phyloP scores from a whole-genome alignment of 1,140 invertebrate genomes.

The Leucophenga varia region DNA sequence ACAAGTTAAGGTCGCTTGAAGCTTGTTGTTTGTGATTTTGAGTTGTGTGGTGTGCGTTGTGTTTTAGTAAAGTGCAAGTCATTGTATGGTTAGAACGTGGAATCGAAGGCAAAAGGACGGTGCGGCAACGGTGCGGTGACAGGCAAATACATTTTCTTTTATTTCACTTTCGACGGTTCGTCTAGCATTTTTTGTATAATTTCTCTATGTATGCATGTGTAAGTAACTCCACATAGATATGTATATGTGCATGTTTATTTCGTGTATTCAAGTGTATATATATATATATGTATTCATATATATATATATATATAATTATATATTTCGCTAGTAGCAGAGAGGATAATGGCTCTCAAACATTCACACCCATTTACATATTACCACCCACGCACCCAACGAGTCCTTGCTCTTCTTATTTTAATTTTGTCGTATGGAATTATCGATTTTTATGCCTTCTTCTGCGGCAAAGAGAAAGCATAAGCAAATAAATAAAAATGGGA shows the following conservation, averaged over 20 bases:
- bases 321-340: conserved; percentile 10
- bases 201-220: conserved; percentile 9
- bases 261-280: conserved; percentile 1
- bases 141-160: conserved; percentile 1
- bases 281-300: conserved; percentile 3
- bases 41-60: conserved; percentile 7
- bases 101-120: too few species aligned
- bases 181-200: conserved; percentile 11
- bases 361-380: neutral
- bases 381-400: neutral
- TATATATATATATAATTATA: conserved; percentile 1
- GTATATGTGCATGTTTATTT: conserved; percentile 10
- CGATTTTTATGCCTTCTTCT: conserved; percentile 33
- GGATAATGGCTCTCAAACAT: too few species aligned
- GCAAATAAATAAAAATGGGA: too few species aligned
- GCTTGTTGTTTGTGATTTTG: too few species aligned
- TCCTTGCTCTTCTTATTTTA: conserved; percentile 28
- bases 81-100: too few species aligned
- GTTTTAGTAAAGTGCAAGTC: too few species aligned
- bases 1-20: too few species aligned
- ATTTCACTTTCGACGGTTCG: neutral
- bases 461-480: too few species aligned
- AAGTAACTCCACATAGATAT: conserved; percentile 1
- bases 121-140: neutral
- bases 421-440: conserved; percentile 30